Percentiles rank a stretch among this genome's conserved stretches.
Evolutionary conservation across 1,140 invertebrate species (phyloP).

Genomic region (Rhagoletis pomonella): DNA sequence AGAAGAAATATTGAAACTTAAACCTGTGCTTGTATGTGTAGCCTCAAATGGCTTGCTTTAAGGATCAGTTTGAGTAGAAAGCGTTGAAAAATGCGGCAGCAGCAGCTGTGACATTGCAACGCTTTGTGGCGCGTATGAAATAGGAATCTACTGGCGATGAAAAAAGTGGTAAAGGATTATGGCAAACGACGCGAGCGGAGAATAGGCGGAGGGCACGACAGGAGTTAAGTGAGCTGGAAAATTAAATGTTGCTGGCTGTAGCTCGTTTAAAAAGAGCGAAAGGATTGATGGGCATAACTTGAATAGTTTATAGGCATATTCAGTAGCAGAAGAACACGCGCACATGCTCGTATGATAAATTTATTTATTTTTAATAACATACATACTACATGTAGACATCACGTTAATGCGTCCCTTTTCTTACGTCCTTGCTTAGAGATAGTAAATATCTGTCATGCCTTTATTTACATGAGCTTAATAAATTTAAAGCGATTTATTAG

Average conservation of each 20-base stretch:
- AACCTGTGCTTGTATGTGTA: too few relatives aligned
- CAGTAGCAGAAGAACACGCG: background rate
- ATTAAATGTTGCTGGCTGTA: background rate
- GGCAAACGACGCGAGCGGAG: background rate
- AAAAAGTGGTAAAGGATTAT: background rate
- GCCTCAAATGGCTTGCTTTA: background rate
- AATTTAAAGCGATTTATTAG: slow-evolving; percentile 46
- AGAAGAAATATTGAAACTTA: too few relatives aligned
- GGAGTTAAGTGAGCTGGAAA: background rate
- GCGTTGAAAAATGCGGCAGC: background rate
- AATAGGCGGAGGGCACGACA: too few relatives aligned
- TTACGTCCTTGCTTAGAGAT: background rate
- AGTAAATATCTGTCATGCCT: slow-evolving; percentile 34
- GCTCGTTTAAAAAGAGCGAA: slow-evolving; percentile 20
- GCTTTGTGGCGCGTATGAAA: slow-evolving; percentile 24
- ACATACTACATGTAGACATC: background rate
- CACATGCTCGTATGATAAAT: background rate
- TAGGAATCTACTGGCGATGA: background rate
- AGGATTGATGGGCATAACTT: background rate
- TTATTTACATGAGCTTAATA: slow-evolving; percentile 41
- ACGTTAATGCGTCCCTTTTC: background rate
- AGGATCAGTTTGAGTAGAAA: background rate
- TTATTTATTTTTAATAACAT: background rate
- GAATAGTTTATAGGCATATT: too few relatives aligned
- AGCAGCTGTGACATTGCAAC: slow-evolving; percentile 50